A percentile compares a stretch with the other conserved stretches of the same genome.
phyloP scores from a whole-genome alignment of 2,888 invertebrate species.

The Pherbina coryleti region DNA sequence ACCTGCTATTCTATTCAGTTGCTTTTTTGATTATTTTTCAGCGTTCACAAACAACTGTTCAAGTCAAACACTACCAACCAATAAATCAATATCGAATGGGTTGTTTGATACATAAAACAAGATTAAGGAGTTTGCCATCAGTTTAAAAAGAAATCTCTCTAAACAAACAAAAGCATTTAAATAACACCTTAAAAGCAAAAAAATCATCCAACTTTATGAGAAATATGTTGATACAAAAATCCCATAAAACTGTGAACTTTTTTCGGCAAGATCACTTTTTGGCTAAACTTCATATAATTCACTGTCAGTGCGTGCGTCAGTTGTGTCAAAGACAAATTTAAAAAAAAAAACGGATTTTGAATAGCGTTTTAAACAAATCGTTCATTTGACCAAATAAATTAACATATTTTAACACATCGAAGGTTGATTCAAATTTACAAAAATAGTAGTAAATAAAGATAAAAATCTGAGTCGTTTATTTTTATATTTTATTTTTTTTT shows the following conservation, averaged over 20 bases:
- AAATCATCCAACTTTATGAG: neutral
- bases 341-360: neutral
- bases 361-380: conserved; percentile 14
- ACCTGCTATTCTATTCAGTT: too few species aligned
- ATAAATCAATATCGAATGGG: too few species aligned
- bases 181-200: neutral
- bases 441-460: neutral
- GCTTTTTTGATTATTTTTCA: too few species aligned
- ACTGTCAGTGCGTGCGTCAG: neutral
- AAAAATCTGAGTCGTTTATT: neutral
- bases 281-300: neutral
- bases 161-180: too few species aligned
- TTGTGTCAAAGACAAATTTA: neutral
- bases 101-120: too few species aligned
- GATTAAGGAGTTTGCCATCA: too few species aligned
- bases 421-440: neutral
- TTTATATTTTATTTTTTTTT: neutral
- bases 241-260: neutral
- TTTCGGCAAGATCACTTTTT: neutral
- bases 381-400: conserved; percentile 6
- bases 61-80: too few species aligned
- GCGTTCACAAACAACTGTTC: too few species aligned
- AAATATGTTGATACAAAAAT: neutral
- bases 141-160: too few species aligned
- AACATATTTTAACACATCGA: conserved; percentile 9